Evolutionary conservation across 1,140 invertebrate species (phyloP).

Genomic region (Oedothorax gibbosus): DNA sequence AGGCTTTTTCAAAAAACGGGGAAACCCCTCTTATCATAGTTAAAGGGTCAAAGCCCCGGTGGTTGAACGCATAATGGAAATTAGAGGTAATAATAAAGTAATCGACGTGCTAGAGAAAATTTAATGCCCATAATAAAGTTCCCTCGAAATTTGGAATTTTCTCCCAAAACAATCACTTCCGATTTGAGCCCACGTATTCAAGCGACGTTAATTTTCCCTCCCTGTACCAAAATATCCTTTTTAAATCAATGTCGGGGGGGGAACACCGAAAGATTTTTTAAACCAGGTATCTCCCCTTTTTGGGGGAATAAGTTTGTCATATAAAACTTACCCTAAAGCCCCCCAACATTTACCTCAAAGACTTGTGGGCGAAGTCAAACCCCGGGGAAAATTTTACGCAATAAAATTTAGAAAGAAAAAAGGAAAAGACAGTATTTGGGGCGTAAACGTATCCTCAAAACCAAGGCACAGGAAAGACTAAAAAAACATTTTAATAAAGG

Average conservation of each 20-base stretch:
- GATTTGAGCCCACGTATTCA: background rate
- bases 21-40: background rate
- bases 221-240: no score
- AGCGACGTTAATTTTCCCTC: conserved; percentile 1
- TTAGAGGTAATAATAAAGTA: conserved; percentile 16
- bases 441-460: conserved; percentile 13
- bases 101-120: background rate
- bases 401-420: background rate
- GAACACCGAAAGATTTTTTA: background rate
- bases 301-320: conserved; percentile 12
- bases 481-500: conserved; percentile 13
- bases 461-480: background rate
- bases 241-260: no score
- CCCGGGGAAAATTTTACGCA: background rate
- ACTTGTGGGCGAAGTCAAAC: background rate
- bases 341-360: background rate
- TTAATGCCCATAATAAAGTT: background rate
- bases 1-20: no score
- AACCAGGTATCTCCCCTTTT: background rate
- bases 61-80: conserved; percentile 10
- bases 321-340: background rate
- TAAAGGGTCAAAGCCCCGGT: conserved; percentile 8
- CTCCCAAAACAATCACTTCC: background rate
- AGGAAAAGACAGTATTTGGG: background rate
- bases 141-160: conserved; percentile 9